A percentile compares a stretch with the other conserved stretches of the same genome.
phyloP scores from a whole-genome alignment of 2,113 vertebrate species.

The Poeciliopsis prolifica region DNA sequence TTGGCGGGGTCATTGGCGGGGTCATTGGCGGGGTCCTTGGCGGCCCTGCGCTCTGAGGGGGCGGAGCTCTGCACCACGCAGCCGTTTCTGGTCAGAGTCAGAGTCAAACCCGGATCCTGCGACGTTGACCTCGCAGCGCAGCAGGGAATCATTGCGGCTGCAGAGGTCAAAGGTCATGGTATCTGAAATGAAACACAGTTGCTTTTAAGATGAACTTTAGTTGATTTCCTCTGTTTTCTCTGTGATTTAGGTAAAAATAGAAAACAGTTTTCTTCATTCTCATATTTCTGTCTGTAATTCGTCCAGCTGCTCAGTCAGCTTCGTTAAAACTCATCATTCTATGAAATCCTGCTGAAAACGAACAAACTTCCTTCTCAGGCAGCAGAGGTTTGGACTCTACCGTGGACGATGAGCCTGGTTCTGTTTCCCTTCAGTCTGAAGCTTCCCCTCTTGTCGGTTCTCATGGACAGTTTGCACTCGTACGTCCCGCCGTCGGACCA shows the following conservation, averaged over 20 bases:
- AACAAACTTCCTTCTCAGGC: neutral
- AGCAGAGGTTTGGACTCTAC: slow-evolving; percentile 41
- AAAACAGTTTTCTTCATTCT: no score
- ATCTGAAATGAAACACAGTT: slow-evolving; percentile 43
- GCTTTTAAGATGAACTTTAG: neutral
- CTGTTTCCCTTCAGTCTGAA: slow-evolving; percentile 31
- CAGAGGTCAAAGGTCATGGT: slow-evolving; percentile 28
- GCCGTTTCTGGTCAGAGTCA: slow-evolving; percentile 30
- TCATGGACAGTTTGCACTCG: slow-evolving; percentile 60
- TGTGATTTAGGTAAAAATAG: no score
- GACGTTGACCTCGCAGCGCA: slow-evolving; percentile 53
- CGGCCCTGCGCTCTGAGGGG: rapidly evolving
- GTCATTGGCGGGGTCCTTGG: neutral
- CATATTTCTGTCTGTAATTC: no score
- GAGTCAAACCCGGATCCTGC: neutral
- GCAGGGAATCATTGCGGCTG: slow-evolving; percentile 14
- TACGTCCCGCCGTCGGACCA: slow-evolving; percentile 63
- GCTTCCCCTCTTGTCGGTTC: rapidly evolving
- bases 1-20: no score
- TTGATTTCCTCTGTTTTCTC: neutral
- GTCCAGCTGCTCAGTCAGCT: no score
- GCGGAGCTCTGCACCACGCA: neutral
- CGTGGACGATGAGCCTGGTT: slow-evolving; percentile 51
- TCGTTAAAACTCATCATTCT: no score
- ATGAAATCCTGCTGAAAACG: neutral